Evolutionary conservation across 2,888 invertebrate species (phyloP).

Genomic region (Oscheius onirici): DNA sequence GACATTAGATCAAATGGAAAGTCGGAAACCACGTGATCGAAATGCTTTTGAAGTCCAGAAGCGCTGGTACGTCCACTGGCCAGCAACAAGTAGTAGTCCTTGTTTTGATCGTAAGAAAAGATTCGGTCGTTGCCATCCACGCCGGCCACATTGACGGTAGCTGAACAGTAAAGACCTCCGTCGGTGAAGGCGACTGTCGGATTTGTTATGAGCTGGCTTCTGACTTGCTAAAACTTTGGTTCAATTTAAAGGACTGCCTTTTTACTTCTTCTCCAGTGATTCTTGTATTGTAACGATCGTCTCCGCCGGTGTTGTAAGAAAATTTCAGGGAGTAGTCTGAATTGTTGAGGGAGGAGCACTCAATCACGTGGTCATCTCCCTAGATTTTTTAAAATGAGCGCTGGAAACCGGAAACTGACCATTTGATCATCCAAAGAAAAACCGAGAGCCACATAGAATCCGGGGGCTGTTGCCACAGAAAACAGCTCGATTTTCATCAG

Average conservation of each 20-base stretch:
- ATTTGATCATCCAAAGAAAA: slow-evolving; percentile 55
- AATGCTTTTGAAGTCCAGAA: neutral
- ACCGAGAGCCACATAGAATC: slow-evolving; percentile 54
- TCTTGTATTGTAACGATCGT: neutral
- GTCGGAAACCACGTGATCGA: slow-evolving; percentile 24
- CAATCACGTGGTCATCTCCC: slow-evolving; percentile 44
- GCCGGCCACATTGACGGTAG: slow-evolving; percentile 8
- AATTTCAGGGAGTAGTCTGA: slow-evolving; percentile 45
- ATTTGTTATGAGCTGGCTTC: neutral
- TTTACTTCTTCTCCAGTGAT: slow-evolving; percentile 5
- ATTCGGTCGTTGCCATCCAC: neutral
- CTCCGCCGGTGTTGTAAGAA: slow-evolving; percentile 35
- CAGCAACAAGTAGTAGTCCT: slow-evolving; percentile 21
- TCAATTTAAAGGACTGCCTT: neutral
- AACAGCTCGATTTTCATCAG: slow-evolving; percentile 15
- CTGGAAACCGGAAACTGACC: too few relatives aligned
- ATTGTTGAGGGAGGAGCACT: slow-evolving; percentile 43
- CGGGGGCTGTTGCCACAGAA: neutral
- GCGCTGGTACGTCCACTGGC: slow-evolving; percentile 19
- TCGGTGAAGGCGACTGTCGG: neutral
- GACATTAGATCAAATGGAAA: neutral
- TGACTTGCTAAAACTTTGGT: neutral
- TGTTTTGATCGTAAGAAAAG: slow-evolving; percentile 19
- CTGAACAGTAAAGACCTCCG: slow-evolving; percentile 20
- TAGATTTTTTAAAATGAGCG: too few relatives aligned